These are phyloP conservation scores for Macrophya annulata DNA, from an alignment of 2,888 invertebrate species.

Conservation along the genomic window DNA sequence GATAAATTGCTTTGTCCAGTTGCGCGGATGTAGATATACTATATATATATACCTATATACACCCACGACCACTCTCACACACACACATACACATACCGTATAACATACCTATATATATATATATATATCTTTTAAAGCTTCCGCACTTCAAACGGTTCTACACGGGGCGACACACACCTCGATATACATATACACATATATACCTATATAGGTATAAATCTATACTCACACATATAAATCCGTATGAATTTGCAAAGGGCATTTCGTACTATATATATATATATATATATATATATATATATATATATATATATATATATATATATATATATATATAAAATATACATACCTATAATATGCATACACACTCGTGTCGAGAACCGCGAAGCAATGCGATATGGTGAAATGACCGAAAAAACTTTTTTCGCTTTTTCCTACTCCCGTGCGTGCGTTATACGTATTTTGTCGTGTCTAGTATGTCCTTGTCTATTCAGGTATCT, in stretches of 20 bases:
- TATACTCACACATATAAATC: neutral
- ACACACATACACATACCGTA: neutral
- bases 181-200: neutral
- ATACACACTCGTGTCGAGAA: neutral
- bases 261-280: neutral
- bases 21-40: neutral
- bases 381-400: neutral
- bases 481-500: neutral
- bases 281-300: too few species aligned
- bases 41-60: neutral
- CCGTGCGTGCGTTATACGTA: too few species aligned
- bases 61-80: neutral
- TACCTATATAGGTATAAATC: neutral
- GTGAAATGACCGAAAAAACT: neutral
- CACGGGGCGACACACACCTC: neutral
- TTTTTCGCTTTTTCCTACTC: too few species aligned
- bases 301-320: too few species aligned
- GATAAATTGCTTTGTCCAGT: slow-evolving; percentile 45
- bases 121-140: neutral
- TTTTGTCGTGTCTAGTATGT: neutral
- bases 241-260: neutral
- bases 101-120: neutral
- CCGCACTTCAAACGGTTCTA: slow-evolving; percentile 34
- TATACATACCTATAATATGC: too few species aligned
- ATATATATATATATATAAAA: too few species aligned